Conservation (phyloP, 2,113 vertebrate genomes). For the Oenanthe melanoleuca region DNA sequence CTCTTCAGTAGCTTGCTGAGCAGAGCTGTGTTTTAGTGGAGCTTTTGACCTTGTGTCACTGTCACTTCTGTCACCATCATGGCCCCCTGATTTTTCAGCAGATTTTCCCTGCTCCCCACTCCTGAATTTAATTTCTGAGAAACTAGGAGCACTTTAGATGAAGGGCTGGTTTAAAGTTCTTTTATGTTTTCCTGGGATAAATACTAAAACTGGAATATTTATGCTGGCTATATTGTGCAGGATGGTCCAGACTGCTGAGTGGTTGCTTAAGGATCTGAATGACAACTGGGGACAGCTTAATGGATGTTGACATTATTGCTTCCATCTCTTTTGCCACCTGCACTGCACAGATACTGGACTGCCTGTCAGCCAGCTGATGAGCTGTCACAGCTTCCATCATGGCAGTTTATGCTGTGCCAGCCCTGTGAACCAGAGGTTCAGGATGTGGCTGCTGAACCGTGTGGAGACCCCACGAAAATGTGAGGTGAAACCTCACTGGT, state of each 20-base stretch:
- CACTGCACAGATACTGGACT: slow-evolving; percentile 47
- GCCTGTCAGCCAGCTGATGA: slow-evolving; percentile 37
- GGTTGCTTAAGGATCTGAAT: slow-evolving; percentile 36
- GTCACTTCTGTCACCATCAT: not conserved
- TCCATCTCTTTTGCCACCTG: slow-evolving; percentile 51
- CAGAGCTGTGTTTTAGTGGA: not conserved
- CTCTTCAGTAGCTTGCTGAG: not conserved
- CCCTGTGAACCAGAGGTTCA: not conserved
- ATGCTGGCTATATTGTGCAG: not conserved
- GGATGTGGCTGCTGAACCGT: not conserved
- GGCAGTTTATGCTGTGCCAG: not conserved
- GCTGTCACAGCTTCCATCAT: not conserved
- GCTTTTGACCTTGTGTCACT: not conserved
- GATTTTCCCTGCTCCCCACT: not conserved
- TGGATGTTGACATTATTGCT: slow-evolving; percentile 41
- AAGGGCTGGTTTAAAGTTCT: not conserved
- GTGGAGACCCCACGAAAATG: not conserved
- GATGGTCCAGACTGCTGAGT: slow-evolving; percentile 7
- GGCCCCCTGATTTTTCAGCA: not conserved
- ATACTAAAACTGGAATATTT: slow-evolving; percentile 4
- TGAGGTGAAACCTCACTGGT: not conserved
- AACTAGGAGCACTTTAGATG: not conserved
- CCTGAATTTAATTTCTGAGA: not conserved
- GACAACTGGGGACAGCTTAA: slow-evolving; percentile 34
- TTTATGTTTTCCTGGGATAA: not conserved